phyloP scores from a whole-genome alignment of 23 tunicate species.

The Corella eumyota region DNA sequence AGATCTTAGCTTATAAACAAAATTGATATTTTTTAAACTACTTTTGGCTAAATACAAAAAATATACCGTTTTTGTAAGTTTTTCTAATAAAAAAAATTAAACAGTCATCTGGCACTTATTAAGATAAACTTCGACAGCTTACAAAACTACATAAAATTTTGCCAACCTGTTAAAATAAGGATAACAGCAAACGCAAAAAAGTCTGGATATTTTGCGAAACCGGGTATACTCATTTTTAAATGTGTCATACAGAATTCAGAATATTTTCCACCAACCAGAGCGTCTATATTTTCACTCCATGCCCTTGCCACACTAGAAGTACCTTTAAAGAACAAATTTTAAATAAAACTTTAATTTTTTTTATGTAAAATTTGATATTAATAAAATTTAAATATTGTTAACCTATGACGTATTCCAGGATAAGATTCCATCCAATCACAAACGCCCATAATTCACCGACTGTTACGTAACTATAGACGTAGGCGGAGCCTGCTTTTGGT shows the following conservation, averaged over 20 bases:
- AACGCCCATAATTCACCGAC: constrained; percentile 95
- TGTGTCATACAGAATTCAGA: constrained; percentile 37
- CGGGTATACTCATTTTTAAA: constrained; percentile 35
- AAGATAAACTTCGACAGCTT: too few species aligned
- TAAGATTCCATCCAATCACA: constrained; percentile 90
- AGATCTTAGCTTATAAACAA: too few species aligned
- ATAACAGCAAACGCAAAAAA: constrained; percentile 73
- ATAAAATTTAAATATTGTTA: not conserved
- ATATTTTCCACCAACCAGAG: constrained; percentile 66
- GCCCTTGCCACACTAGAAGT: constrained; percentile 87
- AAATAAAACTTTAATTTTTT: not conserved
- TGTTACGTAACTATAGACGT: constrained; percentile 88
- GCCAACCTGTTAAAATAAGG: constrained; percentile 73
- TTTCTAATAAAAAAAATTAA: too few species aligned
- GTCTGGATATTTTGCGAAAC: constrained; percentile 83
- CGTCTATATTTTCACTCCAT: constrained; percentile 88
- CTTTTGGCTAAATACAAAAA: too few species aligned
- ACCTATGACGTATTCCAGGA: constrained; percentile 88
- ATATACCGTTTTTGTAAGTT: too few species aligned
- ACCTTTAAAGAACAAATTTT: constrained; percentile 18
- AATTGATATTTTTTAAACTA: too few species aligned
- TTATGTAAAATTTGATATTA: not conserved
- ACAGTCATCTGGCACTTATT: too few species aligned
- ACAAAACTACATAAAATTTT: too few species aligned
- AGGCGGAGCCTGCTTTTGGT: constrained; percentile 95